Evolutionary conservation across 2,797 vertebrate species (phyloP), one percentile per base, ranked within the genome.

Genomic region (Peromyscus melanophrys): DNA sequence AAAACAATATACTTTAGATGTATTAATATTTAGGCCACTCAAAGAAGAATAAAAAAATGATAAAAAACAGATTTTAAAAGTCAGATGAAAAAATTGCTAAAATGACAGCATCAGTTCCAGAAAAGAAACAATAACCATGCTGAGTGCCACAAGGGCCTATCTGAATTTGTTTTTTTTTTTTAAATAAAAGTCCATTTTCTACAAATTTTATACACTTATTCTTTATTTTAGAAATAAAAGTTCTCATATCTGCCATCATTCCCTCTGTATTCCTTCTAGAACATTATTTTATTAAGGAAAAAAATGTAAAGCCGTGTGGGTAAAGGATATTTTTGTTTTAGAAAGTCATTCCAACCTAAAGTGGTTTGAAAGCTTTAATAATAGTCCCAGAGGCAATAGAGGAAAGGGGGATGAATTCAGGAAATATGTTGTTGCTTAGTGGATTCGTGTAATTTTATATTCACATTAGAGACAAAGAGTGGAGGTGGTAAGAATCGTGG

Each of bases 211-310:
- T 81, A 46, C 16, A 19, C 17, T 34, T 17, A 59, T n/a, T 5
- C 21, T 94, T 63, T 37, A 76, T 88, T 87, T 92, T 92, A 81
- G 77, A 59, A 81, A 63, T 80, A 43, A 89, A 89, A 61, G 27
- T 21, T 96, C 6, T 75, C 46, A 63, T 37, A 76, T 81, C 23
- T 34, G 34, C n/a, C 12, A 63, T 73, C 43, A 76, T 11, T 93
- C 80, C 75, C 65, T 81, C 59, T 67, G 52, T 95, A 75, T 57
- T 21, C 17, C 23, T 94, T 80, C 34, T 46, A 67, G 8, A 71
- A 77, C 82, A 92, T 73, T 73, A 81, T 92, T 96, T 92, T 82
- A 73, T 91, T 89, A 84, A 49, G 19, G 6, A 13, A 65, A 85
- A 59, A 29, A 94, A 92, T 69, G 69, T 59, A 88, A 92, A 96